Base-by-base conservation (phyloP, 2,797 vertebrate genomes). In the Hydrocynus forskahlii region DNA sequence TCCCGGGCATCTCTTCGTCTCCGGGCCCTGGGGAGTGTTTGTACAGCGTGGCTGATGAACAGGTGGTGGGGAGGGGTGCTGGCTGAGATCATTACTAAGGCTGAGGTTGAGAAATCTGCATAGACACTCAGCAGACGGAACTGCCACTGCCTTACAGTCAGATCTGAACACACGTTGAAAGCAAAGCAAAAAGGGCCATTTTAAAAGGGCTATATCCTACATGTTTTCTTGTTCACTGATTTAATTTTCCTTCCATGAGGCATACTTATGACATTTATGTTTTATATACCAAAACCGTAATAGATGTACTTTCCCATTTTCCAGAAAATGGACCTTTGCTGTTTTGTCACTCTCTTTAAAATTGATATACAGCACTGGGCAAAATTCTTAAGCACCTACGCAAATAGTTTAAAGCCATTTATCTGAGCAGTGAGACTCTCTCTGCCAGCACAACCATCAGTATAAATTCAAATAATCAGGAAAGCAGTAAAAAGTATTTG, bases 31-130 rank as follows among this genome's bases (percentile, higher is more conserved):
- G 75, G 67, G 79, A 83, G 17, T 70, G 75, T 83, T 79, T 75
- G 23, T 81, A 43, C 68, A 35, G 69, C 45, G n/a, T 70, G 40
- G 62, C 14, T 48, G 70, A 10, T 54, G 80, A 89, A 88, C 88
- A 87, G 79, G 82, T 86, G 84, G 74, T 80, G 78, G 81, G 67
- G 79, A 54, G 67, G 50, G 68, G 69, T 60, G 23, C 50, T 82
- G 79, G 71, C 78, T 75, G 35, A 72, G 63, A 77, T 68, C 50
- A 23, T 63, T 72, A 43, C 50, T 21, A 35, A 69, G 81, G 80
- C 76, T 25, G 75, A 75, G 82, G 81, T 79, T 69, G 55, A 62
- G 45, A 60, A 69, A 86, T 80, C 72, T 78, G 63, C 77, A 76
- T 80, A 73, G 38, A 75, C 79, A 52, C 35, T 86, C 75, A 84